Evolutionary conservation across 2,113 vertebrate species (phyloP).

Genomic region (Pampusana beccarii): DNA sequence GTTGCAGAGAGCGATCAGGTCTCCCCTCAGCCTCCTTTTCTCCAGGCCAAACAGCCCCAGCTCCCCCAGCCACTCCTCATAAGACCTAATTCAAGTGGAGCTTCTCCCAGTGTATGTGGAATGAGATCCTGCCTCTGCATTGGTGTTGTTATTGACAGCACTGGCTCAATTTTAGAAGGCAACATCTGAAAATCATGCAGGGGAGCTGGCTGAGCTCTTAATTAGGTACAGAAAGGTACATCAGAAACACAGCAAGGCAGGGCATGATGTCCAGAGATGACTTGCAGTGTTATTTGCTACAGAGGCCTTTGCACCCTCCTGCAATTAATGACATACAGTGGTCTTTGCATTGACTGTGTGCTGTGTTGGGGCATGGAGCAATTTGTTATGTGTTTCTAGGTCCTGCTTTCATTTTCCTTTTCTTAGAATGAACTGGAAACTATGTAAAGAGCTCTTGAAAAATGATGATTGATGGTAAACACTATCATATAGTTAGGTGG

Average conservation of each 20-base stretch:
- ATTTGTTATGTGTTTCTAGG: not conserved
- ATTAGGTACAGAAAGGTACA: not conserved
- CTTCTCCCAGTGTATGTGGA: fast-evolving
- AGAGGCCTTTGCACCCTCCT: not conserved
- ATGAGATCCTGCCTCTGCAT: not conserved
- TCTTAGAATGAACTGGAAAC: not conserved
- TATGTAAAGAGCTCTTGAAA: not conserved
- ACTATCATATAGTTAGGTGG: not conserved
- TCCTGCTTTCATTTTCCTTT: not conserved
- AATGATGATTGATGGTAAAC: not conserved
- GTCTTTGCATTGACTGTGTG: not conserved
- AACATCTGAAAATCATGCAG: not conserved
- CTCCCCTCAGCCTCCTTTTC: no score
- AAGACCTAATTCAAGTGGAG: not conserved
- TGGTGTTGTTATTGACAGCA: not conserved
- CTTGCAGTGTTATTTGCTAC: not conserved
- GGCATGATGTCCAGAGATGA: not conserved
- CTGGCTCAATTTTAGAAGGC: not conserved
- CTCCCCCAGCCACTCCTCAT: no score
- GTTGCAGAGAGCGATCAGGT: no score
- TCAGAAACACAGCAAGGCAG: not conserved
- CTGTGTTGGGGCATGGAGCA: not conserved
- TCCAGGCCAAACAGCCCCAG: no score
- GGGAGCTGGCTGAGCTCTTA: not conserved
- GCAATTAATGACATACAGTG: not conserved